phyloP scores from a whole-genome alignment of 2,797 vertebrate genomes.

The Microctenopoma stevenorrisi region DNA sequence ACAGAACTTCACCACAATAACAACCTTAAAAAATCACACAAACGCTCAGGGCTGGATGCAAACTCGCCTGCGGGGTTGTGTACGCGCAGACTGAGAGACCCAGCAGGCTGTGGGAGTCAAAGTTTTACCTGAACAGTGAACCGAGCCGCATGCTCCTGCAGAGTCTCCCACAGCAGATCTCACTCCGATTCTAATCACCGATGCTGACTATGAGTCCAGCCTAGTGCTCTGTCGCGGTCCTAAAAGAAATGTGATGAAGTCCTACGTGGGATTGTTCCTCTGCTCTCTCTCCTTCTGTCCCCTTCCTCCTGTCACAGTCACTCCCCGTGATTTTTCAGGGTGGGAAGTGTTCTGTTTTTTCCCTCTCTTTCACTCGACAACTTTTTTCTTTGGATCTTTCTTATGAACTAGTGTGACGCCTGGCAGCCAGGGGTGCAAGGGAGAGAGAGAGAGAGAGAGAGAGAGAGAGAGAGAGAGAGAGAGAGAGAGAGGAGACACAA shows the following conservation, averaged over 20 bases:
- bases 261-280: conserved; percentile 33
- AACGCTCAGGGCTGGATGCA: conserved; percentile 24
- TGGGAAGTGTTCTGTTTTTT: conserved; percentile 68
- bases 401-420: conserved; percentile 77
- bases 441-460: conserved; percentile 3
- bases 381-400: conserved; percentile 75
- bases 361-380: conserved; percentile 63
- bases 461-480: not conserved
- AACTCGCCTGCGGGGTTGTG: conserved; percentile 32
- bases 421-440: conserved; percentile 44
- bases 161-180: conserved; percentile 30
- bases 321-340: conserved; percentile 73
- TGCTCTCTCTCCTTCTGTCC: conserved; percentile 41
- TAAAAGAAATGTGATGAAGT: conserved; percentile 56
- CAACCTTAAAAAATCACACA: not conserved
- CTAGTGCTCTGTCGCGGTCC: conserved; percentile 33
- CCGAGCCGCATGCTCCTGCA: conserved; percentile 74
- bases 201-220: conserved; percentile 46
- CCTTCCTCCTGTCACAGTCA: conserved; percentile 76
- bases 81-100: conserved; percentile 4
- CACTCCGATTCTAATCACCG: conserved; percentile 22
- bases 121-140: conserved; percentile 80
- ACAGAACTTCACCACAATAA: conserved; percentile 22
- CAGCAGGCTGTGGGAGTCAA: conserved; percentile 41
- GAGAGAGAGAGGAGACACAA: conserved; percentile 48